phyloP scores from a whole-genome alignment of 2,797 vertebrate genomes.

The Coccyzus lansbergi region DNA sequence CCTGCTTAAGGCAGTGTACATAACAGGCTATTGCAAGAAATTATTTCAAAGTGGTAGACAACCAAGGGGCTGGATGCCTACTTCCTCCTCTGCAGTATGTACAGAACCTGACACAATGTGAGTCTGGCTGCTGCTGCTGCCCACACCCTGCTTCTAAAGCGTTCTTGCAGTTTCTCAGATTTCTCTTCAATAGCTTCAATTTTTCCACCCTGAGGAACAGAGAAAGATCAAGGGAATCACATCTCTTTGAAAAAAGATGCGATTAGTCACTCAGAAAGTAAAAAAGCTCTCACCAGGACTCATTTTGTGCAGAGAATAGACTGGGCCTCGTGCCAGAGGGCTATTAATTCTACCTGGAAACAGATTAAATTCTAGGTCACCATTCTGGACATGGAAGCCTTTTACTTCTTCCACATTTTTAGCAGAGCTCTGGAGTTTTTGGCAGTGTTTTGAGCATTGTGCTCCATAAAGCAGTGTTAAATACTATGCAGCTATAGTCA shows the following conservation, averaged over 20 bases:
- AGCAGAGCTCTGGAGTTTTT: not conserved
- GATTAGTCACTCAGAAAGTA: not conserved
- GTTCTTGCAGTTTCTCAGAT: conserved; percentile 20
- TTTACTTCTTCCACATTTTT: conserved; percentile 31
- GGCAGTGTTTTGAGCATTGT: conserved; percentile 49
- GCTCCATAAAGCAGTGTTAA: conserved; percentile 54
- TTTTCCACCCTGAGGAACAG: not conserved
- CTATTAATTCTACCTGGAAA: conserved; percentile 61
- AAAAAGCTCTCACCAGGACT: conserved; percentile 19
- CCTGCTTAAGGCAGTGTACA: not conserved
- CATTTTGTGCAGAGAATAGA: not conserved
- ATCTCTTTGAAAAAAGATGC: conserved; percentile 11
- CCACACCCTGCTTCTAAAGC: not conserved
- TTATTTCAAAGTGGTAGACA: not conserved
- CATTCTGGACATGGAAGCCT: conserved; percentile 18
- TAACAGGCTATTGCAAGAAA: not conserved
- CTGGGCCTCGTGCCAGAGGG: conserved; percentile 23
- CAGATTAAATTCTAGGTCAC: conserved; percentile 49
- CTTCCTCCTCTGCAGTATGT: not conserved
- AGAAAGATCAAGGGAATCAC: conserved; percentile 15
- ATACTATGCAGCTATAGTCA: conserved; percentile 25
- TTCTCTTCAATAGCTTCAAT: not conserved
- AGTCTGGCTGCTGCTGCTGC: not conserved
- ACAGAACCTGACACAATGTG: not conserved
- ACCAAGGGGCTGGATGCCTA: not conserved